phyloP scores from a whole-genome alignment of 2,888 invertebrate species.

The Penaeus monodon region DNA sequence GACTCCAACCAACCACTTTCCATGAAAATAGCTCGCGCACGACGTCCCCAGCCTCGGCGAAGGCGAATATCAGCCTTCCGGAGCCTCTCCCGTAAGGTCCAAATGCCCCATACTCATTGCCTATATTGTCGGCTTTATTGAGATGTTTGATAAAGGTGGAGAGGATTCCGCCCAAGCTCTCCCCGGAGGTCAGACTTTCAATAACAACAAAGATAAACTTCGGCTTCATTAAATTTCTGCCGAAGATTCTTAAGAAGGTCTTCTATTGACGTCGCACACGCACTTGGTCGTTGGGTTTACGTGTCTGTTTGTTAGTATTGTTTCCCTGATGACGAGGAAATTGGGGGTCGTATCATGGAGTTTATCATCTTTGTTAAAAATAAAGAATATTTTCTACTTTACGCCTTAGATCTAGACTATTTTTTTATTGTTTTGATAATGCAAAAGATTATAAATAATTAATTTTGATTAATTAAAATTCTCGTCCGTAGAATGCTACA shows the following conservation, averaged over 20 bases:
- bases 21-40: neutral
- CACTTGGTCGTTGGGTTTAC: neutral
- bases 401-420: too few species aligned
- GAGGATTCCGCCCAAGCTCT: slow-evolving; percentile 6
- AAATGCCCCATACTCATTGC: neutral
- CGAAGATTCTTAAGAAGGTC: neutral
- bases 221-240: slow-evolving; percentile 8
- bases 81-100: neutral
- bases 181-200: neutral
- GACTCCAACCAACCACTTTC: neutral
- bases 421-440: too few species aligned
- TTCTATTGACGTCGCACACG: neutral
- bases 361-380: too few species aligned
- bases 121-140: neutral
- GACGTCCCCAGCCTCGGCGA: too few species aligned
- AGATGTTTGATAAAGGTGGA: neutral
- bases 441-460: too few species aligned
- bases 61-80: neutral
- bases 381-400: too few species aligned
- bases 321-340: too few species aligned
- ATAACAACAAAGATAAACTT: slow-evolving; percentile 12
- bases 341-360: too few species aligned
- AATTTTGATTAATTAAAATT: too few species aligned
- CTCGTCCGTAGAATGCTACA: too few species aligned
- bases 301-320: too few species aligned